Base-by-base conservation (phyloP, 2,888 invertebrate genomes). In the Sturmia bella region DNA sequence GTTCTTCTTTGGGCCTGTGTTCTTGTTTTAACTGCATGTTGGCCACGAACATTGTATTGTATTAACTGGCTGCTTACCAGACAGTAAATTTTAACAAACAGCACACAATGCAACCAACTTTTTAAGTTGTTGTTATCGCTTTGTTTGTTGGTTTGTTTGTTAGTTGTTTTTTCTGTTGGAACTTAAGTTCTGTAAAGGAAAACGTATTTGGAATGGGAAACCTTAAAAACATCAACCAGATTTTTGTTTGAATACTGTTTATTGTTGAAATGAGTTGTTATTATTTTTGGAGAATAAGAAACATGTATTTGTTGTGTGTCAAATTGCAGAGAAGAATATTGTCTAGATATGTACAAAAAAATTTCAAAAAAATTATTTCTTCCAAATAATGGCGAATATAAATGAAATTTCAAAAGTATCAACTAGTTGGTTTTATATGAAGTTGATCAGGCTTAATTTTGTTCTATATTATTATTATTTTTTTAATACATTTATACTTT, bases 71-170 rank as follows among this genome's bases (percentile, higher is more conserved):
- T 75, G 75, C 70, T 70, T 80, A 80, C 61, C 56, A 66, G 75
- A 72, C 72, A 64, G 59, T 64, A 74, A 77, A 82, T 52, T 64
- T 72, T 32, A 66, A 68, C 66, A 61, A 72, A 73, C 56, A 59
- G 56, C 37, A 68, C n/a, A 37, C 61, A 61, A 24, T 56, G 21
- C n/a, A 63, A 27, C 54, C 41, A 50, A 70, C 6, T 54, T 61
- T 54, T 45, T 21, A 68, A 68, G 9, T 50, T 15, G 43, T 27
- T 72, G 56, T 57, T 70, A 63, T 56, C 48, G 77, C 48, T 70
- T 70, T 63, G 52, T 68, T 59, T 50, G 61, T 32, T 45, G 41
- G n/a, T 70, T 70, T 63, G 52, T 68, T 59, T 50, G 61, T 32
- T 45, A 45, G n/a, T 21, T 64, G 41, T 41, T 41, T 24, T n/a